Percentiles rank a stretch among this genome's conserved stretches.
Evolutionary conservation across 1,140 invertebrate species (phyloP).

Genomic region (Pseudoatta argentina): DNA sequence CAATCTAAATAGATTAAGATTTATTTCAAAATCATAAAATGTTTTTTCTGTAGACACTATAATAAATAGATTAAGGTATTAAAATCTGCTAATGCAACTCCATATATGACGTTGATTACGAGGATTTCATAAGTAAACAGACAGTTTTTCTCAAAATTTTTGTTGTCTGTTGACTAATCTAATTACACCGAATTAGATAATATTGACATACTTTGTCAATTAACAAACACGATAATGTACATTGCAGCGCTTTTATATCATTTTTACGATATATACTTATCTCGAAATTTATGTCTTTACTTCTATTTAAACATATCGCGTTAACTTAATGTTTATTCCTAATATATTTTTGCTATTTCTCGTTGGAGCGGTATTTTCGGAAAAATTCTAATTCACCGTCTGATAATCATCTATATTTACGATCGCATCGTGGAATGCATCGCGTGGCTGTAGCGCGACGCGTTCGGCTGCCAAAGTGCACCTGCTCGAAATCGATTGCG

Average conservation of each 20-base stretch:
- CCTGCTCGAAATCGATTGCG: constrained; percentile 60
- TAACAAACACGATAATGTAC: neutral
- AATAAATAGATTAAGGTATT: no score
- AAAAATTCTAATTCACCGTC: constrained; percentile 47
- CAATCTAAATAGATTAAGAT: no score
- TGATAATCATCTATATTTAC: constrained; percentile 52
- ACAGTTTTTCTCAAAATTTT: neutral
- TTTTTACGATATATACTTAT: neutral
- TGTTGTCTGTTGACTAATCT: neutral
- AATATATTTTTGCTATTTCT: constrained; percentile 3
- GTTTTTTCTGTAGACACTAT: no score
- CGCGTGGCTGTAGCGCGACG: constrained; percentile 14
- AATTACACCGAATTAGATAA: neutral
- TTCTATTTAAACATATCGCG: neutral
- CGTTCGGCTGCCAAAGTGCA: constrained; percentile 47
- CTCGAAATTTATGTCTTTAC: neutral
- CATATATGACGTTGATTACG: neutral
- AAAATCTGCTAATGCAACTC: no score
- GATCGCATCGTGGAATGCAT: constrained; percentile 41
- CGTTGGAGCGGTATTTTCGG: neutral
- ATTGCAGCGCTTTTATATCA: neutral
- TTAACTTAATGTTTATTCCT: neutral
- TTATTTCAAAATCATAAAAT: no score
- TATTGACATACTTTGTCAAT: neutral
- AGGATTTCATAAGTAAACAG: neutral